Evolutionary conservation across 2,113 vertebrate genomes (phyloP), one percentile per base, ranked within the genome.

Genomic region (Motacilla alba): DNA sequence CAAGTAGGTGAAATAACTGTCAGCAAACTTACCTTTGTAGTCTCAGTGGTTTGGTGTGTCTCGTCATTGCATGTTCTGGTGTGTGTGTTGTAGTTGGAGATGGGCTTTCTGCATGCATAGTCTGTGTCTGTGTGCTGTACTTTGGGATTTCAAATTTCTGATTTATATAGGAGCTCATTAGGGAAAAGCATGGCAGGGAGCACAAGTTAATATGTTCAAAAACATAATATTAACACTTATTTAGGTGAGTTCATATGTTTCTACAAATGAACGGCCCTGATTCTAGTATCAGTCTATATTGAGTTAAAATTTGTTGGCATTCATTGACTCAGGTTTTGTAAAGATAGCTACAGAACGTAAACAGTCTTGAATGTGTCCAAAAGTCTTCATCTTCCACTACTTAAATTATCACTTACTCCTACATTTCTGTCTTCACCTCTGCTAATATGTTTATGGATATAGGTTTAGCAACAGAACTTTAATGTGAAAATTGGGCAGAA

Each of bases 1-100:
- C 98, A 99, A 99, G 99, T 99, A 99, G 98, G 99, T 98, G 98
- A 97, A 96, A 86, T 91, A 88, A 91, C 95, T 91, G 94, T 97
- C 95, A 96, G 96, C 93, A 94, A 94, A 96, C 53, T 97, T 84
- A 72, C 90, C 80, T 50, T 94, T 94, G 95, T 97, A 94, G 86
- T 97, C 95, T 95, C 91, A 89, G 97, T 98, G 96, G 78, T 95
- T 68, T 97, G 96, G 97, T 85, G 10, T 98, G 97, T 83, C 23
- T 91, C 0, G 70, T 95, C 87, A 73, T n/a, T 97, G 98, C 98
- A 98, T 98, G 98, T 66, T 85, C n/a, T n/a, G 33, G 15, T 52
- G 60, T 44, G n/a, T 89, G 64, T 90, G 56, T 79, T 55, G 30
- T 93, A 79, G 69, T 64, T 89, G 78, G 72, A 94, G 73, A 87